phyloP scores from a whole-genome alignment of 2,113 vertebrate species.

The Dendropsophus ebraccatus region DNA sequence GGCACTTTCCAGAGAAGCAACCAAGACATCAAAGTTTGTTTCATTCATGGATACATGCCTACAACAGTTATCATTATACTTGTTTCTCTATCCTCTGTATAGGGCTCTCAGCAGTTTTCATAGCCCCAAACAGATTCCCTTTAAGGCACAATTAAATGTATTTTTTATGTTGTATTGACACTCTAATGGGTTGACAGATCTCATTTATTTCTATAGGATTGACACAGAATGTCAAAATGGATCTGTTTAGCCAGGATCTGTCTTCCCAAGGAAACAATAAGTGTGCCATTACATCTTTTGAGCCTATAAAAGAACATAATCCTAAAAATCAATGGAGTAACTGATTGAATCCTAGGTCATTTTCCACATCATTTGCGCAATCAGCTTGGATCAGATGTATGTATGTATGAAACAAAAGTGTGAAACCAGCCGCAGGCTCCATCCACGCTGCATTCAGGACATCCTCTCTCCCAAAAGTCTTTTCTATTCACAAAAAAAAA shows the following conservation, averaged over 20 bases:
- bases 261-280: not conserved
- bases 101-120: no score
- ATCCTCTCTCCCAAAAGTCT: not conserved
- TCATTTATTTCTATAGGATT: not conserved
- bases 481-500: no score
- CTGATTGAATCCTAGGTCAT: not conserved
- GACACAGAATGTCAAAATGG: not conserved
- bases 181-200: no score
- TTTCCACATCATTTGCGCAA: not conserved
- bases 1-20: no score
- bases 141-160: no score
- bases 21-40: no score
- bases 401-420: not conserved
- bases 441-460: not conserved
- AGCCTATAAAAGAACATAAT: not conserved
- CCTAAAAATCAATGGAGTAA: not conserved
- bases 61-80: no score
- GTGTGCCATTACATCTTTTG: not conserved
- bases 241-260: not conserved
- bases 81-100: no score
- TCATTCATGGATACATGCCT: no score
- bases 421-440: not conserved
- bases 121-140: no score
- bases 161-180: not conserved
- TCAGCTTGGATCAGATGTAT: not conserved